phyloP scores from a whole-genome alignment of 2,797 vertebrate genomes.

The Periparus ater region DNA sequence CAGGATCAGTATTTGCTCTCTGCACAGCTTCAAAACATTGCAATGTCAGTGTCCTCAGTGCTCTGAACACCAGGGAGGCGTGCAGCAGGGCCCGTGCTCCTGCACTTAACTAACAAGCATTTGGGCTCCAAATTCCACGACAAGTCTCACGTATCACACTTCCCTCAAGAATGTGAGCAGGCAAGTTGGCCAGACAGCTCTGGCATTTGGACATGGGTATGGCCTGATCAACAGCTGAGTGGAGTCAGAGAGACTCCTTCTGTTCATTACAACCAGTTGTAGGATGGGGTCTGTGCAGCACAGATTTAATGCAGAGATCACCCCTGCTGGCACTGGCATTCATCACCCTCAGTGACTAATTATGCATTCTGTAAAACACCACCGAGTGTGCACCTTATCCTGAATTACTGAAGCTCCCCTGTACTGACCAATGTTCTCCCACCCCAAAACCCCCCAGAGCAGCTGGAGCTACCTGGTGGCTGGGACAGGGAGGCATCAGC shows the following conservation, averaged over 20 bases:
- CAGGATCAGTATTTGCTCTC: not conserved
- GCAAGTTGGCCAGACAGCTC: conserved; percentile 51
- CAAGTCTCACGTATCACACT: conserved; percentile 21
- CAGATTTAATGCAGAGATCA: not conserved
- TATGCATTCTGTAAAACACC: not conserved
- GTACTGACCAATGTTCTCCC: not conserved
- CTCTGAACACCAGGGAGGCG: not conserved
- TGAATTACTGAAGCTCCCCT: not conserved
- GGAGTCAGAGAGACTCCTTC: conserved; percentile 13
- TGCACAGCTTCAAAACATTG: not conserved
- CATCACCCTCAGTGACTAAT: not conserved
- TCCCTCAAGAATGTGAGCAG: conserved; percentile 56
- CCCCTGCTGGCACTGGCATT: fast-evolving
- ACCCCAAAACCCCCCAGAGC: not conserved
- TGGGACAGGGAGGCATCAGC: not conserved
- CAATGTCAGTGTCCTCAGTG: not conserved
- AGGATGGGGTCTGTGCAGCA: not conserved
- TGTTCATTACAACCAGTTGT: not conserved
- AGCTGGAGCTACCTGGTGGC: not conserved
- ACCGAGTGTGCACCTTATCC: not conserved
- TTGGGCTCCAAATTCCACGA: conserved; percentile 7
- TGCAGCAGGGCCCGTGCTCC: not conserved
- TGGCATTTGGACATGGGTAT: conserved; percentile 26
- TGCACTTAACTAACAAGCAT: not conserved
- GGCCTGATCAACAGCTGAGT: conserved; percentile 9